A percentile compares a stretch with the other conserved stretches of the same genome.
Evolutionary conservation across 2,888 invertebrate genomes (phyloP).

Genomic region (Lepetodrilus schrolli): DNA sequence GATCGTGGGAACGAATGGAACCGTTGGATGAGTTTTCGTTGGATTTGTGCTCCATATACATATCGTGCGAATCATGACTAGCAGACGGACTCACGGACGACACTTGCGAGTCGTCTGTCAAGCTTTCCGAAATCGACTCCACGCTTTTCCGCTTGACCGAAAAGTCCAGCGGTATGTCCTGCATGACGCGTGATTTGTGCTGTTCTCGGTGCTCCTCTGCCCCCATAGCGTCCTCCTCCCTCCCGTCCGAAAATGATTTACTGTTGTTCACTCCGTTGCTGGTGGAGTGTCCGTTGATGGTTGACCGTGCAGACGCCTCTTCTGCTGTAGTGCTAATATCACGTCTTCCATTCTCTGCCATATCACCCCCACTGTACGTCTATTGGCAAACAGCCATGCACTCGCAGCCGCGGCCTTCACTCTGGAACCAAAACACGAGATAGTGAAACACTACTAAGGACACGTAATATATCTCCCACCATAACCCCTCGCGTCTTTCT

Average conservation of each 20-base stretch:
- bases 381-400: slow-evolving; percentile 21
- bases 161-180: slow-evolving; percentile 60
- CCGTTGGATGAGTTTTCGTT: slow-evolving; percentile 21
- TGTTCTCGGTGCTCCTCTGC: slow-evolving; percentile 2
- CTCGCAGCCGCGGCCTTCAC: slow-evolving; percentile 5
- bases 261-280: slow-evolving; percentile 7
- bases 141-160: slow-evolving; percentile 53
- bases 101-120: slow-evolving; percentile 16
- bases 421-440: slow-evolving; percentile 2
- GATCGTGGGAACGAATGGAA: slow-evolving; percentile 30
- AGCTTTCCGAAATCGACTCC: slow-evolving; percentile 21
- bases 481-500: background rate
- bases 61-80: slow-evolving; percentile 14
- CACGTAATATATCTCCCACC: background rate
- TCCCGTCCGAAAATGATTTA: background rate
- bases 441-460: background rate
- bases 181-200: background rate
- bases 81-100: slow-evolving; percentile 4
- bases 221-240: background rate
- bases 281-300: slow-evolving; percentile 16
- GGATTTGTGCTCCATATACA: slow-evolving; percentile 27
- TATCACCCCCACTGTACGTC: background rate
- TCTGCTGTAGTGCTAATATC: background rate
- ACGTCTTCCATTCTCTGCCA: slow-evolving; percentile 12
- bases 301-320: background rate